These are phyloP conservation scores for Campaea margaritaria DNA, from an alignment of 2,888 invertebrate genomes.

Conservation along the genomic window DNA sequence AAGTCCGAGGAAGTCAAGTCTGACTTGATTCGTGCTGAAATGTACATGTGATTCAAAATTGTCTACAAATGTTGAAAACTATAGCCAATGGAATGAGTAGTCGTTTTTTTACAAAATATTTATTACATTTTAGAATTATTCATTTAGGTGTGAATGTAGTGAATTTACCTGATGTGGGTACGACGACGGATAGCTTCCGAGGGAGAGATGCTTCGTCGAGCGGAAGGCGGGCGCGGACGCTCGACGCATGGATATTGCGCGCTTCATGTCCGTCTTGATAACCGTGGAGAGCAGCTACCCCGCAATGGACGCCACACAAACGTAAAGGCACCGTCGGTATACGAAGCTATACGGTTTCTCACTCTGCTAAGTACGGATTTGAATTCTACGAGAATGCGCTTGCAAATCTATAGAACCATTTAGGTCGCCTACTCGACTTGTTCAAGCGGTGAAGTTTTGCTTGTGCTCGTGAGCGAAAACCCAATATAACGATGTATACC, in stretches of 20 bases:
- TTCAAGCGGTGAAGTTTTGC: constrained; percentile 12
- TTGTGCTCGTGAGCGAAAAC: constrained; percentile 29
- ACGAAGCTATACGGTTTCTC: constrained; percentile 34
- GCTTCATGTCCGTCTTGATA: constrained; percentile 90
- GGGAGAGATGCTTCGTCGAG: constrained; percentile 64
- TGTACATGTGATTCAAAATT: too few relatives aligned
- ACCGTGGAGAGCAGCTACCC: constrained; percentile 90
- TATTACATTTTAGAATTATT: neutral
- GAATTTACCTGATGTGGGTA: constrained; percentile 70
- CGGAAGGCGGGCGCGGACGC: constrained; percentile 78
- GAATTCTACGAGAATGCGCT: constrained; percentile 8
- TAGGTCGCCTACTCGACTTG: constrained; percentile 9
- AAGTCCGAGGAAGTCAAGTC: too few relatives aligned
- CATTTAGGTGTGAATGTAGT: constrained; percentile 3
- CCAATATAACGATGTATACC: constrained; percentile 49
- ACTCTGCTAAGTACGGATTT: constrained; percentile 17
- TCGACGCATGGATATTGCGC: constrained; percentile 75
- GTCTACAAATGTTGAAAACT: too few relatives aligned
- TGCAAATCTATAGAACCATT: neutral
- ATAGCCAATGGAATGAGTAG: too few relatives aligned
- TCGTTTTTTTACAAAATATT: neutral
- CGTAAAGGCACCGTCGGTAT: constrained; percentile 41
- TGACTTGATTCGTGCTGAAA: too few relatives aligned
- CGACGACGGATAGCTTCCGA: constrained; percentile 77
- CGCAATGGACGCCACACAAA: constrained; percentile 53